Conservation (phyloP, 2,888 invertebrate species). For the Germaria angustata region DNA sequence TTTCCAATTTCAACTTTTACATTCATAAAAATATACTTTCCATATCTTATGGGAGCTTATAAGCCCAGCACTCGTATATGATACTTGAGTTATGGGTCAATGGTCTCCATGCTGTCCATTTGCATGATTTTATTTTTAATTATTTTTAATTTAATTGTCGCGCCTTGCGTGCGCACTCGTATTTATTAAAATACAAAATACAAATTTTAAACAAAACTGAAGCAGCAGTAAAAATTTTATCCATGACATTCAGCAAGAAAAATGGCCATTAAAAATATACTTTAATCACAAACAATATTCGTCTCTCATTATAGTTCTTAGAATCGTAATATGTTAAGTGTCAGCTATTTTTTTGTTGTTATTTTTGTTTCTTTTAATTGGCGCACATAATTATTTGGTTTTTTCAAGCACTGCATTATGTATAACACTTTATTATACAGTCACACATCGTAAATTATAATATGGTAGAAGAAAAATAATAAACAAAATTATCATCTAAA, state of each 20-base stretch:
- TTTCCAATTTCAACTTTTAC: not conserved
- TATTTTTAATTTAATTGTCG: conserved; percentile 79
- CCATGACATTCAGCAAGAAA: conserved; percentile 21
- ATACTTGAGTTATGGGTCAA: conserved; percentile 66
- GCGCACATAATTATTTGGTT: not conserved
- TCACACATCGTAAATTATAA: not conserved
- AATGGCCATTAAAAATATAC: not conserved
- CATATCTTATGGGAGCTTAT: conserved; percentile 48
- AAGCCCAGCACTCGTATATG: conserved; percentile 19
- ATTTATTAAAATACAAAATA: conserved; percentile 61
- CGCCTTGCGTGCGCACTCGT: conserved; percentile 73
- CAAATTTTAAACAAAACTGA: conserved; percentile 6
- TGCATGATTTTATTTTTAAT: conserved; percentile 77
- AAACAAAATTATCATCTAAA: not conserved
- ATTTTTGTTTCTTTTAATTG: conserved; percentile 13
- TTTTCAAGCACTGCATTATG: not conserved
- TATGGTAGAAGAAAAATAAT: not conserved
- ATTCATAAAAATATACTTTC: conserved; percentile 2
- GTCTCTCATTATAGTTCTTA: conserved; percentile 19
- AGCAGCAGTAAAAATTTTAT: conserved; percentile 2
- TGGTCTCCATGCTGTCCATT: conserved; percentile 73
- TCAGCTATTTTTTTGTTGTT: conserved; percentile 1
- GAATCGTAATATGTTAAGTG: conserved; percentile 21
- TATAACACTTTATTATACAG: not conserved
- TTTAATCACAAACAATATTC: conserved; percentile 6